Evolutionary conservation across 2,797 vertebrate genomes (phyloP).

Genomic region (Dryobates pubescens): DNA sequence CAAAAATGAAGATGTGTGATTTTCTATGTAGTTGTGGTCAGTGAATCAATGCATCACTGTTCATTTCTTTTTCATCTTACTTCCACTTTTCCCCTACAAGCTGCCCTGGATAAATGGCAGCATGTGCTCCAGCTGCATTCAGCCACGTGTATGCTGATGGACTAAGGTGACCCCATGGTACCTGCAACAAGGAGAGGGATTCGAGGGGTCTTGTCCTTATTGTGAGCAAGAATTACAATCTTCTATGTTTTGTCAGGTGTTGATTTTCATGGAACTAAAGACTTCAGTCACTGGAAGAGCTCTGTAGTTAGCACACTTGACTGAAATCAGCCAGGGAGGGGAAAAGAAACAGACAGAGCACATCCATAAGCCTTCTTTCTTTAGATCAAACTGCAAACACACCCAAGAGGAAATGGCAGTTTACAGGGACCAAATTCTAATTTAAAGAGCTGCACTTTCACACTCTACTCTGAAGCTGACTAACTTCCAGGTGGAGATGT

Average conservation of each 20-base stretch:
- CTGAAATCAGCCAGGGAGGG: neutral
- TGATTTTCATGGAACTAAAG: neutral
- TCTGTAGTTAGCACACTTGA: neutral
- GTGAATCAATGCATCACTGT: neutral
- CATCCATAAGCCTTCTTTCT: neutral
- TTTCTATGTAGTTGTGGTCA: neutral
- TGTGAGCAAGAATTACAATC: accelerated
- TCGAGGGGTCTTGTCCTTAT: neutral
- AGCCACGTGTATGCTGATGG: accelerated
- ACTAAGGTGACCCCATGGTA: neutral
- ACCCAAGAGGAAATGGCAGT: neutral
- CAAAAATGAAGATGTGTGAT: neutral
- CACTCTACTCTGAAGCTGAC: accelerated
- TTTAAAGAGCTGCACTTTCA: neutral
- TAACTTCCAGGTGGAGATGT: accelerated
- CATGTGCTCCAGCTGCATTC: accelerated
- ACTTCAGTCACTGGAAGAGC: neutral
- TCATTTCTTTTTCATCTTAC: neutral
- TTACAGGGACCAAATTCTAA: accelerated
- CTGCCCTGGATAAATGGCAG: accelerated
- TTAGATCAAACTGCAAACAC: neutral
- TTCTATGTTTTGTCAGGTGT: neutral
- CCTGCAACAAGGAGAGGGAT: neutral
- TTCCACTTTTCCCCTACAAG: neutral
- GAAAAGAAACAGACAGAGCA: accelerated